A percentile compares a stretch with the other conserved stretches of the same genome.
Evolutionary conservation across 2,797 vertebrate species (phyloP).

Genomic region (Chelidonichthys spinosus): DNA sequence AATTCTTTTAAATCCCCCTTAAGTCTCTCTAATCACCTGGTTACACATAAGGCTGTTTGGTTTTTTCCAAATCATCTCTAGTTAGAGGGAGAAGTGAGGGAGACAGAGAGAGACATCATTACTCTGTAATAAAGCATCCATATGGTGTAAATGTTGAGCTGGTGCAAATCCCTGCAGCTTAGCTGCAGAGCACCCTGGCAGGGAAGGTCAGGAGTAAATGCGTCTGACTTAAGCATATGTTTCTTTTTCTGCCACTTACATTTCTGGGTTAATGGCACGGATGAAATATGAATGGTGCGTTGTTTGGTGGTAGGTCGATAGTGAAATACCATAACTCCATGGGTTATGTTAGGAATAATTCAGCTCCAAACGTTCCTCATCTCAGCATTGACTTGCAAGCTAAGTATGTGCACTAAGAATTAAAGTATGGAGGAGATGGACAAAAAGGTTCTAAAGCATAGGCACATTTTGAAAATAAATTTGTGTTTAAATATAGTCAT

Average conservation of each 20-base stretch:
- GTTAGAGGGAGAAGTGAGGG: conserved; percentile 65
- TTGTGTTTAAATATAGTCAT: too few species aligned
- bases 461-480: neutral
- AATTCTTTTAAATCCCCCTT: conserved; percentile 82
- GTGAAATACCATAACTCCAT: conserved; percentile 1
- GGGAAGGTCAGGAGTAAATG: conserved; percentile 85
- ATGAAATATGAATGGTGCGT: conserved; percentile 29
- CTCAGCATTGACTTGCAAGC: neutral
- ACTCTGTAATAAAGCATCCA: conserved; percentile 91
- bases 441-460: too few species aligned
- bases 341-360: conserved; percentile 19
- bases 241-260: conserved; percentile 70
- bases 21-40: conserved; percentile 87
- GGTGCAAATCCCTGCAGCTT: conserved; percentile 91
- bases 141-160: conserved; percentile 93
- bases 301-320: neutral
- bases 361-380: neutral
- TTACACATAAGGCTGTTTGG: conserved; percentile 85
- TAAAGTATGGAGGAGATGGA: neutral
- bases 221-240: conserved; percentile 88
- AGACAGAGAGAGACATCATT: conserved; percentile 84
- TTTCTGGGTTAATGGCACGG: conserved; percentile 48
- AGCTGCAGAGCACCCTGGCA: conserved; percentile 86
- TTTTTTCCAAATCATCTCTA: conserved; percentile 86
- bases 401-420: neutral